phyloP scores from a whole-genome alignment of 2,797 vertebrate genomes.

The Peromyscus nudipes region DNA sequence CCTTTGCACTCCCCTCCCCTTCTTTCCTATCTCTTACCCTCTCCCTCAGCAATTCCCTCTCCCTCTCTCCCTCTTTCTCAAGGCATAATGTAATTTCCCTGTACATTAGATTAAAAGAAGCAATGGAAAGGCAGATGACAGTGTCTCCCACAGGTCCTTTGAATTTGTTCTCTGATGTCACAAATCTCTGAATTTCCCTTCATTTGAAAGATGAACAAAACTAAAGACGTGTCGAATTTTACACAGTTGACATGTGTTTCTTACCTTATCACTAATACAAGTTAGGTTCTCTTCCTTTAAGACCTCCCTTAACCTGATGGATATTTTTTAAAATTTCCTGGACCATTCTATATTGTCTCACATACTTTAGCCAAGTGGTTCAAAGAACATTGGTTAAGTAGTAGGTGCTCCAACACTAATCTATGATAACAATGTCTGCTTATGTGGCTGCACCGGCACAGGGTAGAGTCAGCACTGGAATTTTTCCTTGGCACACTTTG shows the following conservation, averaged over 20 bases:
- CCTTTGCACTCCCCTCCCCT: no score
- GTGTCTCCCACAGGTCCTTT: background rate
- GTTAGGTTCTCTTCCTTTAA: background rate
- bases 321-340: background rate
- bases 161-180: background rate
- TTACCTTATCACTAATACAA: background rate
- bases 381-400: background rate
- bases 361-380: background rate
- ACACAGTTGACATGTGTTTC: background rate
- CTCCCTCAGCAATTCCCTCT: background rate
- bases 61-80: background rate
- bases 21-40: no score
- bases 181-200: background rate
- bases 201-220: constrained; percentile 14
- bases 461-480: background rate
- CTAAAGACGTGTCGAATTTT: background rate
- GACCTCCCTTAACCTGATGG: background rate
- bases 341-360: background rate
- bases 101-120: constrained; percentile 26
- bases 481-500: background rate
- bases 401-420: background rate
- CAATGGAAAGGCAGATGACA: background rate
- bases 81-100: constrained; percentile 3
- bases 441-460: fast-evolving
- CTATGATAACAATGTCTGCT: background rate